Base-by-base conservation (phyloP, 1,140 invertebrate species). In the Drosophila subobscura region DNA sequence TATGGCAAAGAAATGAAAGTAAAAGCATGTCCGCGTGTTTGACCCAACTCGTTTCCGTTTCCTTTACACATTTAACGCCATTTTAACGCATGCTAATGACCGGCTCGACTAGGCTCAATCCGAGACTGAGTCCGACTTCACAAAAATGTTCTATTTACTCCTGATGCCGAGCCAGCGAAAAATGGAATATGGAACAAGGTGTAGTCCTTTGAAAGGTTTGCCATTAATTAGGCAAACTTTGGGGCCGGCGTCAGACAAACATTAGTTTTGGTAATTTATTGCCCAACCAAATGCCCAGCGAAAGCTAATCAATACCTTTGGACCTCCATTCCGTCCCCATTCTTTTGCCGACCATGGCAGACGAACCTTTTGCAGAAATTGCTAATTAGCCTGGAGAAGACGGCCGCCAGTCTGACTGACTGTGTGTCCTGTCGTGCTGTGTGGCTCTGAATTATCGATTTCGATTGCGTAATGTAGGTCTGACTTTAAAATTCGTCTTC, bases 81-180 rank as follows among this genome's bases (percentile, higher is more conserved):
- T 88, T 86, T 86, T 77, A 81, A 86, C 83, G 83, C 81, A 85
- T 86, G 83, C 77, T 86, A 86, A 86, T 86, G 78, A 83, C 80
- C 72, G 27, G 40, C 52, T 56, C 29, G 58, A 33, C 42, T 45
- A 33, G 7, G 29, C 29, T 8, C 29, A 3, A 8, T 4, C 33
- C 27, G 16, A 12, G 33, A 2, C 33, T 8, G 10, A 1, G 33
- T 37, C 10, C 33, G 29, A 64, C 60, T 55, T 47, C 49, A 54
- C 58, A 71, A 72, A 70, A 77, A 83, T 68, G 74, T 73, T 81
- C 60, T 78, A 65, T 77, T 79, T 78, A 73, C 58, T 37, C 44
- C 57, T 41, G 8, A 20, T 20, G 16, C 16, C 16, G 22, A 22
- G 37, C n/a, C 41, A 52, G 12, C 45, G 63, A 71, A 56, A 52